phyloP scores from a whole-genome alignment of 2,797 vertebrate species.

The Hoplostethus atlanticus region DNA sequence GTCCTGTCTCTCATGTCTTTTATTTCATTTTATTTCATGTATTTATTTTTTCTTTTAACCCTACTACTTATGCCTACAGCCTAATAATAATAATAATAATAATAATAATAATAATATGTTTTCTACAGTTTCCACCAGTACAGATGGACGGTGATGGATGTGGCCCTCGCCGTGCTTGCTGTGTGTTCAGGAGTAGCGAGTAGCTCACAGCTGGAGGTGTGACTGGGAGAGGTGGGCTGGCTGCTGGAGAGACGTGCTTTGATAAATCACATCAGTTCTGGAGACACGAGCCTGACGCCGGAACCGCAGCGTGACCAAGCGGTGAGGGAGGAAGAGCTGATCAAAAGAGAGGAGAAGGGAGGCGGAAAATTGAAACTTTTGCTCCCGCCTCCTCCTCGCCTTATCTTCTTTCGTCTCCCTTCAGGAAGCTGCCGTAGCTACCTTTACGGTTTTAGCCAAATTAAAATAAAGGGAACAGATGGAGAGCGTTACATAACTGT shows the following conservation, averaged over 20 bases:
- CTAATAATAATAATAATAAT: too few species aligned
- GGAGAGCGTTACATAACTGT: constrained; percentile 49
- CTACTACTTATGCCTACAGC: too few species aligned
- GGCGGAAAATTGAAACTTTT: constrained; percentile 51
- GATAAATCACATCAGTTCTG: constrained; percentile 70
- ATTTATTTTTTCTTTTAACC: too few species aligned
- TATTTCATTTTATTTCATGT: too few species aligned
- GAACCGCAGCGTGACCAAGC: constrained; percentile 58
- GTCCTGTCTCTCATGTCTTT: too few species aligned
- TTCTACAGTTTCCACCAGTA: too few species aligned
- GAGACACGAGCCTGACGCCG: constrained; percentile 53
- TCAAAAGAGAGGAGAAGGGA: constrained; percentile 49
- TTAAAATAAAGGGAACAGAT: constrained; percentile 44
- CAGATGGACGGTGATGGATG: neutral
- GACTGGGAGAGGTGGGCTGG: constrained; percentile 32
- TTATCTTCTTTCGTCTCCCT: constrained; percentile 20
- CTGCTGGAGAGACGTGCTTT: constrained; percentile 19
- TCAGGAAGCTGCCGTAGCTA: constrained; percentile 7
- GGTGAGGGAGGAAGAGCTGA: constrained; percentile 40
- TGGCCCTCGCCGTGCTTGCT: neutral
- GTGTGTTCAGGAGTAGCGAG: neutral
- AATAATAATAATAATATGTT: too few species aligned
- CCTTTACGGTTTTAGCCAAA: constrained; percentile 29
- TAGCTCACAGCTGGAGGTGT: constrained; percentile 9
- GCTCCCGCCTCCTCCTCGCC: neutral